Base-by-base conservation (phyloP, 2,888 invertebrate genomes). In the Drosophila lacicola region DNA sequence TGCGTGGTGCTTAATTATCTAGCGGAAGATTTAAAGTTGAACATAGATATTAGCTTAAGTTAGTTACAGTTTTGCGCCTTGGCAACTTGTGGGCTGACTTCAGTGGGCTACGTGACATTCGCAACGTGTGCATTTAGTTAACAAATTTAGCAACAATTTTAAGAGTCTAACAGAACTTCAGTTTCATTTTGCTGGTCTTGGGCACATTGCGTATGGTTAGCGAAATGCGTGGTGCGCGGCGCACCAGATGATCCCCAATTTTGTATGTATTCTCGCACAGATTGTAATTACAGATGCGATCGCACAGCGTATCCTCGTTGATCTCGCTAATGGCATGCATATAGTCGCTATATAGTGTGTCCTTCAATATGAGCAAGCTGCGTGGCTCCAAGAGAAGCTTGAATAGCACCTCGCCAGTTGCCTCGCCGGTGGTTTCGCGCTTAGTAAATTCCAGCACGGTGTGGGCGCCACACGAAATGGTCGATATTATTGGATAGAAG, bases 201-300 rank as follows among this genome's bases (percentile, higher is more conserved):
- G 98, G 98, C 39, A 98, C 98, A 94, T 97, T 96, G 90, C 99
- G 94, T 80, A 99, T 97, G 13, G 98, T 99, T 55, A 99, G 92
- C 13, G 98, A 99, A 74, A 98, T 93, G 87, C 99, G 94, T 0
- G 89, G 78, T 6, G 96, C 96, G 74, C 98, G 93, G 77, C 99
- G 94, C 13, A 96, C 96, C 25, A 97, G 82, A 54, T 91, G 92
- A 64, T 95, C 93, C 39, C 95, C 95, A 60, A 93, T 91, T 17
- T 91, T 89, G 92, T 94, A 95, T 56, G 92, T 91, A 61, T 92
- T 90, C 55, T 93, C 93, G 91, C 96, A 96, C 86, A 94, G 92
- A 53, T 94, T 90, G 78, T 96, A 93, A 92, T 97, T 97, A 33
- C 93, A 93, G 78, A 96, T 85, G 37, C 93, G 91, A 68, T 94